Conservation (phyloP, 2,113 vertebrate genomes). For the Cyrtonyx montezumae region DNA sequence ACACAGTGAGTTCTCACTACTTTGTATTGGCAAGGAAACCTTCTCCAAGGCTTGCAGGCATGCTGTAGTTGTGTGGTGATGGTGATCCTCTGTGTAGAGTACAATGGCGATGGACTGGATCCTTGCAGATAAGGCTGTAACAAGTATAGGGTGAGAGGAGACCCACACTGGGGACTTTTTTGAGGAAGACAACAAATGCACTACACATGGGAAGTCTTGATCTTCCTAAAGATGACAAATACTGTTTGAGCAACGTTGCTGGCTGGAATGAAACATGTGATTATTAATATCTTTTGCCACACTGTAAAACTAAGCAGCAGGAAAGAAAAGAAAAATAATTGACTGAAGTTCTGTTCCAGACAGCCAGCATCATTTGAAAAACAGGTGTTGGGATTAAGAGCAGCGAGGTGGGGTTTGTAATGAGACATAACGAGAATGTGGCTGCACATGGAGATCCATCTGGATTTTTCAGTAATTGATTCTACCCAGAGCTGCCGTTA, state of each 20-base stretch:
- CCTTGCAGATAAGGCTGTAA: not conserved
- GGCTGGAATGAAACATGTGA: not conserved
- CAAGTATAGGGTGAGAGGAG: not conserved
- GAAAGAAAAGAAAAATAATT: not conserved
- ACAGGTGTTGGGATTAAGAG: not conserved
- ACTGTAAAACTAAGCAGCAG: not conserved
- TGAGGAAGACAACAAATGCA: not conserved
- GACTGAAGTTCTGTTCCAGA: not conserved
- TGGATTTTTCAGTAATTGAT: not conserved
- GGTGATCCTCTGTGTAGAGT: accelerated
- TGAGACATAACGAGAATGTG: not conserved
- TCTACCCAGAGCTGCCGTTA: not conserved
- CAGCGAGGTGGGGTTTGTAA: not conserved
- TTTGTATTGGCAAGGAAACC: not conserved
- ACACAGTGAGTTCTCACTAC: accelerated
- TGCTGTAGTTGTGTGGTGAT: not conserved
- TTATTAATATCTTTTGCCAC: not conserved
- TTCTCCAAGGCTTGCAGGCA: not conserved
- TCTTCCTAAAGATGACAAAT: not conserved
- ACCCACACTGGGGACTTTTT: not conserved
- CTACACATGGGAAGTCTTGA: not conserved
- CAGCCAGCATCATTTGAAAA: not conserved
- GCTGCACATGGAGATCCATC: not conserved
- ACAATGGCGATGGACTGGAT: not conserved
- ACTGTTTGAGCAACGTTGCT: not conserved